phyloP scores from a whole-genome alignment of 92 coral and sea anemone genomes.

The Phenganax marumi region DNA sequence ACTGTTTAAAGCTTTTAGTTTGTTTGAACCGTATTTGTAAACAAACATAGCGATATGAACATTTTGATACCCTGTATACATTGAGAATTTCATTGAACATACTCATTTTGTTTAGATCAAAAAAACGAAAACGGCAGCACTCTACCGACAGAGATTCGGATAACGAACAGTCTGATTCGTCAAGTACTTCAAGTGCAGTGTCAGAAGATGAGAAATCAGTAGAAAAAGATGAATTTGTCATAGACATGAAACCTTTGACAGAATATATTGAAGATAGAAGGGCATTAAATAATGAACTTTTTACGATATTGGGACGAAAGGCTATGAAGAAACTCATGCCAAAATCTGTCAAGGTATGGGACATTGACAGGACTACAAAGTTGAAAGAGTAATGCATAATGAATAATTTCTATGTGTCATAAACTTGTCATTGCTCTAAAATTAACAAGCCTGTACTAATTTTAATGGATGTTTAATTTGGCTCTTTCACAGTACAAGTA shows the following conservation, averaged over 20 bases:
- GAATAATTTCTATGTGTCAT: background rate
- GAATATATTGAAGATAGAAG: constrained; percentile 73
- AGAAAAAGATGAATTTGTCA: constrained; percentile 50
- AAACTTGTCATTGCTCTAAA: background rate
- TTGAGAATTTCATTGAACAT: background rate
- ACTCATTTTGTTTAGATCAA: constrained; percentile 13
- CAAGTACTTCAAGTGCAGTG: constrained; percentile 17
- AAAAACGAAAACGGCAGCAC: constrained; percentile 20
- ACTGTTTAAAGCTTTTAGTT: too few species aligned
- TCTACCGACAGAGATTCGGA: constrained; percentile 10
- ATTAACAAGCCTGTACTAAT: background rate
- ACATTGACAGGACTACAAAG: background rate
- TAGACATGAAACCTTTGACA: constrained; percentile 69
- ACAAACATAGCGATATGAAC: background rate
- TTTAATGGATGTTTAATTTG: too few species aligned
- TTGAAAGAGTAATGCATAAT: background rate
- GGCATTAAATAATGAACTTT: constrained; percentile 72
- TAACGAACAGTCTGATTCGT: constrained; percentile 12
- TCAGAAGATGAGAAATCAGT: constrained; percentile 17
- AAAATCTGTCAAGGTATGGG: constrained; percentile 68
- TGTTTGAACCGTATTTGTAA: too few species aligned
- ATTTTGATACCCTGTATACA: background rate
- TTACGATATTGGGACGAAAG: constrained; percentile 71
- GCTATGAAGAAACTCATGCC: constrained; percentile 83
- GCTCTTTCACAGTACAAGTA: too few species aligned